phyloP scores from a whole-genome alignment of 1,140 invertebrate genomes.

The Chironomus tepperi region DNA sequence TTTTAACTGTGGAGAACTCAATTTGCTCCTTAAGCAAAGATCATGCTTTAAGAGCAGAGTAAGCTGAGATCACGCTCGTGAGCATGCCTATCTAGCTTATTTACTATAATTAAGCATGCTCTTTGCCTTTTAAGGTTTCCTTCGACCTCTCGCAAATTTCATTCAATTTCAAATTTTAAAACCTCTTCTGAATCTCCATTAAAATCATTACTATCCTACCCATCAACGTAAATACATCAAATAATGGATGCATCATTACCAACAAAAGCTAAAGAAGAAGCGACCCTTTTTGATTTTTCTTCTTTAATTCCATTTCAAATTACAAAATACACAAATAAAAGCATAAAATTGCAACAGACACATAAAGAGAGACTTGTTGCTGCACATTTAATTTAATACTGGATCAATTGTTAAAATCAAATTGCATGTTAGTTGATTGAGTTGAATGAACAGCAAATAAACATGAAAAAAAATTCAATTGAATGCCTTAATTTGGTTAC shows the following conservation, averaged over 20 bases:
- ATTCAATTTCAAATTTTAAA: too few species aligned
- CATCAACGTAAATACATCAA: too few species aligned
- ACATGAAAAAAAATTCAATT: neutral
- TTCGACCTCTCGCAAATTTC: too few species aligned
- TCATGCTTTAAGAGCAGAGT: too few species aligned
- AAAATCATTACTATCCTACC: too few species aligned
- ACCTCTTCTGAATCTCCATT: too few species aligned
- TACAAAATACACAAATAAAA: neutral
- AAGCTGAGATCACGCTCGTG: too few species aligned
- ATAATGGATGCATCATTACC: neutral
- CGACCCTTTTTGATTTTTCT: neutral
- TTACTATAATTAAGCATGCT: too few species aligned
- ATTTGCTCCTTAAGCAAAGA: too few species aligned
- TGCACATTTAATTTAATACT: neutral
- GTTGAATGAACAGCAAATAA: slow-evolving; percentile 5
- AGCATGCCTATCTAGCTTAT: too few species aligned
- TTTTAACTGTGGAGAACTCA: too few species aligned
- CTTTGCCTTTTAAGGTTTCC: too few species aligned
- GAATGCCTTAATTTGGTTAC: neutral
- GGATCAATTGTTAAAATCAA: neutral
- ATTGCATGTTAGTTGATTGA: neutral
- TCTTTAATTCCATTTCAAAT: neutral
- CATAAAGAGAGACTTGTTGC: neutral
- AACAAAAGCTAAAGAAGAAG: neutral
- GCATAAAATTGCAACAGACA: neutral